Conservation (phyloP, 37 sponge, comb jelly and placozoan genomes). For the Ianthella basta region DNA sequence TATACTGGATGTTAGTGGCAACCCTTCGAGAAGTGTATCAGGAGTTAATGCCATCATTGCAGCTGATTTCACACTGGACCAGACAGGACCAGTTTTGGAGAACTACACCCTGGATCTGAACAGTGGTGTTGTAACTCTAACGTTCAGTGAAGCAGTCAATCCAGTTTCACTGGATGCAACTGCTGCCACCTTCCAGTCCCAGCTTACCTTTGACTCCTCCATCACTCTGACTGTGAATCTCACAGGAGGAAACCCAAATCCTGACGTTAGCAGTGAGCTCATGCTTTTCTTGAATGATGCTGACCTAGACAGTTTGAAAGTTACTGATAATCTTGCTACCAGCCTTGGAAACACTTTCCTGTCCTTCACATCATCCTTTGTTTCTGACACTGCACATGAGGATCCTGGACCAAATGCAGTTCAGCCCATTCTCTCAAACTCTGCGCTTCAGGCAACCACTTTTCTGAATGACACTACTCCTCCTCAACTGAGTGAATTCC, state of each 20-base stretch:
- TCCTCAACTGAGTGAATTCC: conserved; percentile 67
- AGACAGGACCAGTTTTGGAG: conserved; percentile 57
- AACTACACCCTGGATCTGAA: conserved; percentile 76
- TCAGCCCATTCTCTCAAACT: conserved; percentile 17
- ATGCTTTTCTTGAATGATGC: conserved; percentile 43
- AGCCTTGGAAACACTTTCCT: conserved; percentile 53
- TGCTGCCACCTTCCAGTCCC: conserved; percentile 67
- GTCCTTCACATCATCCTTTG: conserved; percentile 52
- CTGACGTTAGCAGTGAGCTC: conserved; percentile 19
- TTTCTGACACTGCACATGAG: conserved; percentile 72
- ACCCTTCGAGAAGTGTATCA: conserved; percentile 27
- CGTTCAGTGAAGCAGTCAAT: conserved; percentile 84
- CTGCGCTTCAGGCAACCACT: conserved; percentile 41
- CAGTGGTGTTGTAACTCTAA: conserved; percentile 56
- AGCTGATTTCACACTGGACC: conserved; percentile 58
- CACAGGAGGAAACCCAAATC: conserved; percentile 58
- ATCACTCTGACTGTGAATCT: conserved; percentile 38
- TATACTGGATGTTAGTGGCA: conserved; percentile 52
- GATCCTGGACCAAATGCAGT: conserved; percentile 34
- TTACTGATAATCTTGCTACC: conserved; percentile 65
- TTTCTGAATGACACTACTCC: conserved; percentile 57
- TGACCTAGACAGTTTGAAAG: conserved; percentile 71
- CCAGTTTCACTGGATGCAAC: conserved; percentile 32
- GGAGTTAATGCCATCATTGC: conserved; percentile 36
- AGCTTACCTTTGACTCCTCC: neutral